A percentile compares a stretch with the other conserved stretches of the same genome.
Conservation (phyloP, 1,140 invertebrate species). For the Drosophila tani region DNA sequence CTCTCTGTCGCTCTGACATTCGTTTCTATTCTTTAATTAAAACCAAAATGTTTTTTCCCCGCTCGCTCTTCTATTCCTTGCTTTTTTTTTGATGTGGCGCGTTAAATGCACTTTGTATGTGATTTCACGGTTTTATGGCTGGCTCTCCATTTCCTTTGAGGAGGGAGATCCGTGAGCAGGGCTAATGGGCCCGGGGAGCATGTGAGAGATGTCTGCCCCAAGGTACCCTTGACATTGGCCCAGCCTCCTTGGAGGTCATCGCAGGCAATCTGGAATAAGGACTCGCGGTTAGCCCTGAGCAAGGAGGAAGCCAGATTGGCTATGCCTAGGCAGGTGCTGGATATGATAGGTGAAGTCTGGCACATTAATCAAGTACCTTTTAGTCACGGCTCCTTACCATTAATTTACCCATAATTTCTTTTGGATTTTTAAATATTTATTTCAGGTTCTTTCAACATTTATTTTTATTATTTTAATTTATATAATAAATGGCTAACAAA, state of each 20-base stretch:
- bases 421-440: neutral
- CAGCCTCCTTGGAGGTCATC: constrained; percentile 52
- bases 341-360: neutral
- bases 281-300: neutral
- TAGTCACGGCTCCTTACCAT: neutral
- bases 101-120: constrained; percentile 81
- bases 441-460: too few relatives aligned
- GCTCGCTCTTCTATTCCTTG: constrained; percentile 7
- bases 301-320: constrained; percentile 4
- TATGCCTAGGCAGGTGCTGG: constrained; percentile 24
- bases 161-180: constrained; percentile 13
- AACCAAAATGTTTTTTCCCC: constrained; percentile 69
- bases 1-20: constrained; percentile 25
- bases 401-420: neutral
- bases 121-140: constrained; percentile 76
- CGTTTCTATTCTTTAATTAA: constrained; percentile 70
- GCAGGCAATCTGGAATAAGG: constrained; percentile 23
- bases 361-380: neutral
- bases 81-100: constrained; percentile 40
- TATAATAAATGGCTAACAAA: neutral
- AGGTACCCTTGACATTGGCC: constrained; percentile 55
- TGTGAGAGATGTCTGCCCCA: constrained; percentile 35
- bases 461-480: neutral
- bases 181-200: constrained; percentile 48
- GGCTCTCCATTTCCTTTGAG: constrained; percentile 30